These are phyloP conservation scores for Formica aserva DNA, from an alignment of 2,888 invertebrate species.

Conservation along the genomic window DNA sequence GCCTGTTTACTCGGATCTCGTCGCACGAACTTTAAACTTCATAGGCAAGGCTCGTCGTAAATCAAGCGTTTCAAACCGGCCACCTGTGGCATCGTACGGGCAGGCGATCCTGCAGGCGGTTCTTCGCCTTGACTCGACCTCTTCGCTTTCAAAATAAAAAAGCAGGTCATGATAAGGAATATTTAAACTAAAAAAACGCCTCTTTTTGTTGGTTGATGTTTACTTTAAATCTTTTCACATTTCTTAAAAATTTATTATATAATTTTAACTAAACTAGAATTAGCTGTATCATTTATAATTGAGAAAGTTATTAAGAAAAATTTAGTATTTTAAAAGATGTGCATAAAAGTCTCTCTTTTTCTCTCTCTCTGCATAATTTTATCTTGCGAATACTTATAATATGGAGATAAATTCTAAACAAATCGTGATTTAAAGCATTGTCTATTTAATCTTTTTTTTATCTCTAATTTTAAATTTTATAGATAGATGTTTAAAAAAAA, in stretches of 20 bases:
- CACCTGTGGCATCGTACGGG: conserved; percentile 77
- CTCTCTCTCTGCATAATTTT: background rate
- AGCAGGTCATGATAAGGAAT: conserved; percentile 15
- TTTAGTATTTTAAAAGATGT: background rate
- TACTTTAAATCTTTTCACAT: background rate
- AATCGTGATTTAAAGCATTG: background rate
- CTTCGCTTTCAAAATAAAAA: conserved; percentile 34
- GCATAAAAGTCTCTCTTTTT: background rate
- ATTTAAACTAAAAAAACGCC: background rate
- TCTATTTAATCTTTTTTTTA: background rate
- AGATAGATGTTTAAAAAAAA: background rate
- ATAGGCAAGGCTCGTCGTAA: conserved; percentile 80
- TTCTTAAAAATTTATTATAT: background rate
- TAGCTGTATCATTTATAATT: background rate
- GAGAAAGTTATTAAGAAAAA: background rate
- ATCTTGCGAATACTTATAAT: background rate
- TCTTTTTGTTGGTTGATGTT: background rate
- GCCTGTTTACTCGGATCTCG: conserved; percentile 74
- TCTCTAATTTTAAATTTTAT: background rate
- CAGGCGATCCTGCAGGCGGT: conserved; percentile 32
- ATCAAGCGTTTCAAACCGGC: conserved; percentile 81
- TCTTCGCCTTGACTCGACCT: conserved; percentile 25
- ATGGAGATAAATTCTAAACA: background rate
- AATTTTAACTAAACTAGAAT: background rate
- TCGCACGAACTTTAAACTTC: conserved; percentile 77